These are phyloP conservation scores for Sebastes diaconus DNA, from an alignment of 2,797 vertebrate genomes.

Conservation along the genomic window DNA sequence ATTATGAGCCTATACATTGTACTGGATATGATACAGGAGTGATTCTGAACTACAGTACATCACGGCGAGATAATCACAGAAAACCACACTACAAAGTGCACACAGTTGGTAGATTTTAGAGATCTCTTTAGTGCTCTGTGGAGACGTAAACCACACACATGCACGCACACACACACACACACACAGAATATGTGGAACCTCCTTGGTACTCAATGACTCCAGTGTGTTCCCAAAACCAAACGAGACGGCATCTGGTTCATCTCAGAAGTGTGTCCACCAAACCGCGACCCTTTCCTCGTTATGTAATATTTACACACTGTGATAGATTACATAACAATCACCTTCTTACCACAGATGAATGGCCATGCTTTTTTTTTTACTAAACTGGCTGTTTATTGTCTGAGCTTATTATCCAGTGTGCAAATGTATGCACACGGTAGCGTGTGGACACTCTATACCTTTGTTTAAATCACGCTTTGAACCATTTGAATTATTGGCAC, in stretches of 20 bases:
- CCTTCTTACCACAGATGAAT: slow-evolving; percentile 15
- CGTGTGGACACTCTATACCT: not conserved
- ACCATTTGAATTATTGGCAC: slow-evolving; percentile 10
- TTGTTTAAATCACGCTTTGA: slow-evolving; percentile 14
- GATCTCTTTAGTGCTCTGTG: slow-evolving; percentile 10
- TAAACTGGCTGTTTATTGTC: slow-evolving; percentile 1
- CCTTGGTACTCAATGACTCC: slow-evolving; percentile 49
- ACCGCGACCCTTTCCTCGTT: slow-evolving; percentile 40
- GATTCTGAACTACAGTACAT: not conserved
- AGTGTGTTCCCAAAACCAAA: slow-evolving; percentile 52
- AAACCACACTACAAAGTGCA: slow-evolving; percentile 15
- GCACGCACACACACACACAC: not conserved
- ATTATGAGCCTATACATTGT: not conserved
- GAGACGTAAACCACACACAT: slow-evolving; percentile 15
- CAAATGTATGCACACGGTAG: not conserved
- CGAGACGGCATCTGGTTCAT: slow-evolving; percentile 65
- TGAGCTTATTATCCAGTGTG: slow-evolving; percentile 3
- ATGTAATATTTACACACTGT: slow-evolving; percentile 61
- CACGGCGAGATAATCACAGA: slow-evolving; percentile 4
- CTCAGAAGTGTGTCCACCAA: slow-evolving; percentile 51
- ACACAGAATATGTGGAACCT: slow-evolving; percentile 29
- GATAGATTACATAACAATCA: slow-evolving; percentile 59
- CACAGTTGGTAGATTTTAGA: slow-evolving; percentile 14
- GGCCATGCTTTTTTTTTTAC: not conserved
- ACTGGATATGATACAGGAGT: not conserved